Evolutionary conservation across 1,140 invertebrate species (phyloP), one percentile per base, ranked within the genome.

Genomic region (Drosophila sproati): DNA sequence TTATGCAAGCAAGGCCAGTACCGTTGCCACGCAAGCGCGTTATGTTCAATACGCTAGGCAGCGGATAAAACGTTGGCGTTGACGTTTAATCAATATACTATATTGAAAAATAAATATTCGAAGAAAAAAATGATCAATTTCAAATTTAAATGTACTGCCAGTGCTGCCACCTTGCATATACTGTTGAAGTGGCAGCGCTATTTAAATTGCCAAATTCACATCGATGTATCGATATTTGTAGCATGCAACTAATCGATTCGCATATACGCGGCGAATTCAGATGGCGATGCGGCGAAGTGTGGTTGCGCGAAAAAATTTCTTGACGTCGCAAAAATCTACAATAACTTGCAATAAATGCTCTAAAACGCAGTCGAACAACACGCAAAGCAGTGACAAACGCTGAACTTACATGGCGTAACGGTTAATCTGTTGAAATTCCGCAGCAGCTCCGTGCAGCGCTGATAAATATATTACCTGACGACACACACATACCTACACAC

Each of bases 21-120:
- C 91, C 91, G 2, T 5, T 91, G 56, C 91, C 91, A 3, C 77
- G 91, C 2, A 92, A 92, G 41, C 82, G 88, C n/a, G 91, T 92
- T 5, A 92, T 92, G 91, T 92, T 92, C 10, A 87, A 80, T 31
- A 89, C 83, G 0, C 3, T 68, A 1, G 41, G 12, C 31, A 75
- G 51, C 50, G 70, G 80, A 0, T 77, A 68, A 35, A 68, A 34
- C 6, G 66, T 67, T 0, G 67, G 78, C 34, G 63, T 74, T 1
- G 62, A 59, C 4, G 51, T 72, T 20, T 48, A 73, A 43, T 55
- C 20, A 20, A 20, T 20, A 20, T 70, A 28, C 45, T 60, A 6
- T 70, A 48, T 62, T 66, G 70, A 59, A 55, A 29, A 52, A n/a
- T 35, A 43, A 12, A 12, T 34, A 37, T 7, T 59, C 43, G 37